Evolutionary conservation across 2,888 invertebrate genomes (phyloP).

Genomic region (Cryptosula pallasiana): DNA sequence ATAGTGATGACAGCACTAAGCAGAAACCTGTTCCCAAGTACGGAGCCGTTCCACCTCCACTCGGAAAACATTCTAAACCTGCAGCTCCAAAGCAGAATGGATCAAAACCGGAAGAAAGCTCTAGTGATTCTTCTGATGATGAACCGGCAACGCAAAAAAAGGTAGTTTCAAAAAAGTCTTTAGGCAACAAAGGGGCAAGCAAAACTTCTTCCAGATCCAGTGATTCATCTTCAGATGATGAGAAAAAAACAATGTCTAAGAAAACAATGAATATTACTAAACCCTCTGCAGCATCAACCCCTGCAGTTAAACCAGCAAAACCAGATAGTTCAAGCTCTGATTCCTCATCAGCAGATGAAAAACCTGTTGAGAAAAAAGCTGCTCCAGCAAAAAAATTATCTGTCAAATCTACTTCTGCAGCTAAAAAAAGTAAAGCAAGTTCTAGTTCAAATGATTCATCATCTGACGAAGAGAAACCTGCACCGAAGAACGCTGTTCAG

Average conservation of each 20-base stretch:
- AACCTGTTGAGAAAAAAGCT: background rate
- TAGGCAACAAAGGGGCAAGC: background rate
- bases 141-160: background rate
- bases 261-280: no score
- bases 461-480: slow-evolving; percentile 27
- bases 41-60: background rate
- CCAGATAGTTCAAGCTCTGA: slow-evolving; percentile 7
- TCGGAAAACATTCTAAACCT: background rate
- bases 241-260: background rate
- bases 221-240: background rate
- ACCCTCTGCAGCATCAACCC: background rate
- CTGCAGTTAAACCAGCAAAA: background rate
- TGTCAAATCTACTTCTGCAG: background rate
- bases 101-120: background rate
- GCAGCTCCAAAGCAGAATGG: background rate
- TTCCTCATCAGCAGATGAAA: slow-evolving; percentile 5
- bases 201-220: background rate
- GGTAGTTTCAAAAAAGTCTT: no score
- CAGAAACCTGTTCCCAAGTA: background rate
- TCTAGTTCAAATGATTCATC: slow-evolving; percentile 16
- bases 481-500: background rate
- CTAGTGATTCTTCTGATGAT: background rate
- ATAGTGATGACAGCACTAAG: background rate
- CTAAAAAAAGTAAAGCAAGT: background rate
- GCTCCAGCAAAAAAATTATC: background rate